Evolutionary conservation across 2,113 vertebrate genomes (phyloP), one percentile per base, ranked within the genome.

Genomic region (Zingel zingel): DNA sequence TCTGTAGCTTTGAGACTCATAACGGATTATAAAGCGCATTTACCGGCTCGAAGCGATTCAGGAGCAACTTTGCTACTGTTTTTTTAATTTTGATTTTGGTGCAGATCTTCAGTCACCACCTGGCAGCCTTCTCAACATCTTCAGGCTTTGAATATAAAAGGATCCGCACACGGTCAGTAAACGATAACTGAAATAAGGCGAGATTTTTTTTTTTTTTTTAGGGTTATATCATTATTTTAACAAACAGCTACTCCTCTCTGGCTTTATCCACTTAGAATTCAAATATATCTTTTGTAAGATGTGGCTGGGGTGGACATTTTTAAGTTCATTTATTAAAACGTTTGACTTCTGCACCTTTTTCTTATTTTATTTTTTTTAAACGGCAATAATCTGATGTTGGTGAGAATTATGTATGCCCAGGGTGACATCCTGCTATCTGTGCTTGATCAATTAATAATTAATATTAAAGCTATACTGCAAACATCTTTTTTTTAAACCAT

Each of bases 11-110:
- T 5, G 64, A 33, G 25, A 45, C 23, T 16, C 50, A 65, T 67
- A 15, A 33, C 45, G 57, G 82, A 83, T 78, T 39, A 39, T n/a
- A 18, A 43, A 25, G 19, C 48, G 19, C 43, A 5, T 1, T 3
- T 4, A 15, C 21, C 51, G 50, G 2, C 33, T 72, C 15, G 0
- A 11, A 58, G 19, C 25, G 61, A 90, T 39, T 18, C 48, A 13
- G 65, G 59, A 57, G 21, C 65, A 91, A 92, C 91, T 92, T 89
- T 86, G 30, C 3, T 36, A n/a, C 33, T 36, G 33, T 72, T 36
- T 59, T 8, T 3, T 4, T 0, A 30, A 33, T 54, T 33, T 19
- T 5, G 11, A 1, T 0, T 6, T 23, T 51, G 66, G 61, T n/a
- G 69, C 71, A 70, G 74, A 73, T 71, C 62, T 57, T 21, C 51